A percentile compares a stretch with the other conserved stretches of the same genome.
Conservation (phyloP, 2,888 invertebrate genomes). For the Prenolepis imparis region DNA sequence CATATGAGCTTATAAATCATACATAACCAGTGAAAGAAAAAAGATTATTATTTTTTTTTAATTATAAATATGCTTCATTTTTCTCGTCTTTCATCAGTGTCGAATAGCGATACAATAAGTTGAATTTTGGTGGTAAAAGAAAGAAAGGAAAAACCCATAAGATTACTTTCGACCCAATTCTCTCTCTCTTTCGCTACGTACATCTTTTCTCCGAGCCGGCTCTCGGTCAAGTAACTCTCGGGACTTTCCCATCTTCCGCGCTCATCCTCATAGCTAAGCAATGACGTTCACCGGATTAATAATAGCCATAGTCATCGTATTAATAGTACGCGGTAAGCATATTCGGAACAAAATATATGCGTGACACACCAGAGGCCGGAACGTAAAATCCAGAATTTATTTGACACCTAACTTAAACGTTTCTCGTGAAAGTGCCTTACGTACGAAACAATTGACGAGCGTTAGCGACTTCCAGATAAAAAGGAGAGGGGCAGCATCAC, state of each 20-base stretch:
- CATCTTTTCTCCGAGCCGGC: not conserved
- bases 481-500: not conserved
- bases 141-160: not conserved
- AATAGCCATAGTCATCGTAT: slow-evolving; percentile 75
- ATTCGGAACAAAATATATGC: not conserved
- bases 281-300: slow-evolving; percentile 70
- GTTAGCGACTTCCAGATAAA: not conserved
- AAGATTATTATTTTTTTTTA: not conserved
- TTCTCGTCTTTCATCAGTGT: not conserved
- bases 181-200: not conserved
- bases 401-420: not conserved
- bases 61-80: slow-evolving; percentile 20
- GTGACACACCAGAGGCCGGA: not conserved
- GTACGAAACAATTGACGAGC: not conserved
- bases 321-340: slow-evolving; percentile 68
- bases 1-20: not conserved
- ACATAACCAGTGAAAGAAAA: not conserved
- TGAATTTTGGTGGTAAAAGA: slow-evolving; percentile 8
- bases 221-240: slow-evolving; percentile 55
- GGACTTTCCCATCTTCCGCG: slow-evolving; percentile 32
- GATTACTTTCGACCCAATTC: not conserved
- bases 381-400: not conserved
- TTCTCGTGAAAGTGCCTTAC: slow-evolving; percentile 15
- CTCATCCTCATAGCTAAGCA: slow-evolving; percentile 16
- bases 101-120: slow-evolving; percentile 19